phyloP scores from a whole-genome alignment of 2,888 invertebrate genomes.

The Strigamia crassipes region DNA sequence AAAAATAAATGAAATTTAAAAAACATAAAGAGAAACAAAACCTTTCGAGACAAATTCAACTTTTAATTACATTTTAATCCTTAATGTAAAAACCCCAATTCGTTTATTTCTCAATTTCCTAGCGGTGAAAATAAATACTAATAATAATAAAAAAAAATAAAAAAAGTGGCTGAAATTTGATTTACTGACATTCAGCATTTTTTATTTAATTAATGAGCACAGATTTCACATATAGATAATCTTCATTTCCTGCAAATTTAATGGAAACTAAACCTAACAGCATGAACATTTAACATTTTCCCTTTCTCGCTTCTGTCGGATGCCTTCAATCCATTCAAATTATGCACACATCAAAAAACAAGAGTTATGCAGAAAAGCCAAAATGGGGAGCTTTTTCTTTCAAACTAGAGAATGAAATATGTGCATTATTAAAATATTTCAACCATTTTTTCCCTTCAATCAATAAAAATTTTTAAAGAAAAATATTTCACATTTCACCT shows the following conservation, averaged over 20 bases:
- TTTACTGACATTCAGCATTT: slow-evolving; percentile 17
- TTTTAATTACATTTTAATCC: slow-evolving; percentile 32
- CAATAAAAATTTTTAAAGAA: slow-evolving; percentile 17
- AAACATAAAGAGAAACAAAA: background rate
- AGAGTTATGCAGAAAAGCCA: slow-evolving; percentile 38
- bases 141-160: background rate
- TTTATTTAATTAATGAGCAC: slow-evolving; percentile 15
- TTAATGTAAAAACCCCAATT: background rate
- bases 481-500: background rate
- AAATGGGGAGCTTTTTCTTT: slow-evolving; percentile 27
- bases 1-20: background rate
- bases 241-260: slow-evolving; percentile 32
- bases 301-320: slow-evolving; percentile 30
- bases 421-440: slow-evolving; percentile 19
- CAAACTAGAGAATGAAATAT: slow-evolving; percentile 30
- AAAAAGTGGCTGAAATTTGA: background rate
- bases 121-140: background rate
- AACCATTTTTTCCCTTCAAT: slow-evolving; percentile 1
- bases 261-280: slow-evolving; percentile 38
- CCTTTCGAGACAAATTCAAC: background rate
- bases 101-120: slow-evolving; percentile 14
- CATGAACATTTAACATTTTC: slow-evolving; percentile 42
- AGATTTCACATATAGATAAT: slow-evolving; percentile 42
- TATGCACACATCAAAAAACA: slow-evolving; percentile 40
- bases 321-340: slow-evolving; percentile 42